Base-by-base conservation (phyloP, 1,140 invertebrate species). In the Homalodisca vitripennis region DNA sequence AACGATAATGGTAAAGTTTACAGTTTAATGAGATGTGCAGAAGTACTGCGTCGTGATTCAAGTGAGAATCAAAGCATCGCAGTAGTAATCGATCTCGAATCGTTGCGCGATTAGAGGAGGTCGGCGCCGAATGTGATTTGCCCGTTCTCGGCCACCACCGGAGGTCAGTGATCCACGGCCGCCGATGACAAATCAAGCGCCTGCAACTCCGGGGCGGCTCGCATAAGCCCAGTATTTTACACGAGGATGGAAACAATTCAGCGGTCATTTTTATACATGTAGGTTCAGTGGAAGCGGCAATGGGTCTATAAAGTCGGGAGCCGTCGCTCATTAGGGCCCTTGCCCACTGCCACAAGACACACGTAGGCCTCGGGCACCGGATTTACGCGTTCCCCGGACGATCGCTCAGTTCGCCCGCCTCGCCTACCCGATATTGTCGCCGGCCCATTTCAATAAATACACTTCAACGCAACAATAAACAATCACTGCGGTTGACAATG, bases 401-500 rank as follows among this genome's bases (percentile, higher is more conserved):
- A 10, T 17, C 34, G 34, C 6, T 6, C 6, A 41, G 17, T 41
- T 41, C 34, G 34, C 6, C 34, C 34, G 34, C 34, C 34, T 17
- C 34, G 34, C 55, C 63, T 64, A 64, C 62, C 17, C 27, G 62
- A 64, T 64, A 64, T 64, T 64, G 29, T 30, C 62, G 48, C 48
- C 20, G 12, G 31, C 30, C 29, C 30, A 32, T 64, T 30, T 34
- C 32, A 64, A 64, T 64, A 32, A 30, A 30, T 32, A 64, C 62
- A 20, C 29, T 64, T 64, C 62, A 34, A 27, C 34, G 26, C 26
- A 10, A 66, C 46, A 62, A 66, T 69, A 68, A 48, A 71, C 64
- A 70, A 66, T 71, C 32, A 64, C 68, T 69, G 22, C 17, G 34
- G 34, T 10, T 41, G 34, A 10, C 6, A 17, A 41, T 41, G n/a